These are phyloP conservation scores for Drosophila pandora DNA, from an alignment of 1,140 invertebrate species.

Conservation along the genomic window DNA sequence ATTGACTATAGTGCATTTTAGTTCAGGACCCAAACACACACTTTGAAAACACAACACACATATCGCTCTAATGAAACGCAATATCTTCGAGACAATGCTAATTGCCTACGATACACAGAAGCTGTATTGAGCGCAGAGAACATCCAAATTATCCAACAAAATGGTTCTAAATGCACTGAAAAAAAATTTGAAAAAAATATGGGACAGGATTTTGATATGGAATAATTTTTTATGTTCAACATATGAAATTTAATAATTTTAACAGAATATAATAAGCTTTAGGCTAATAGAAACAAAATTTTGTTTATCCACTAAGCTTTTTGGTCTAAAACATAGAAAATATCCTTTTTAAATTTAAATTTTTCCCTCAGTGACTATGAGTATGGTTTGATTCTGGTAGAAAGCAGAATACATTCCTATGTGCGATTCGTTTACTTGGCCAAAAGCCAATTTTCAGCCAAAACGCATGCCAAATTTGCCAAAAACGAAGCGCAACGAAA, in stretches of 20 bases:
- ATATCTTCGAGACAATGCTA: slow-evolving; percentile 73
- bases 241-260: no score
- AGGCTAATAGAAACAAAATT: no score
- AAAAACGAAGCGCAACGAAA: slow-evolving; percentile 75
- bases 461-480: slow-evolving; percentile 79
- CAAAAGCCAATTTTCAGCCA: slow-evolving; percentile 73
- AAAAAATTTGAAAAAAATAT: not conserved
- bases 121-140: slow-evolving; percentile 26
- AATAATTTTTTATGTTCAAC: no score
- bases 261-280: no score
- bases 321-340: no score
- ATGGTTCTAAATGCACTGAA: not conserved
- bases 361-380: slow-evolving; percentile 1
- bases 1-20: slow-evolving; percentile 50
- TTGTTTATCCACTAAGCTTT: no score
- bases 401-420: slow-evolving; percentile 25
- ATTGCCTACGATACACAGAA: slow-evolving; percentile 50
- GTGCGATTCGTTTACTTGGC: slow-evolving; percentile 62
- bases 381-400: slow-evolving; percentile 1
- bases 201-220: no score
- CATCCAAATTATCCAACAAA: slow-evolving; percentile 34
- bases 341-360: no score
- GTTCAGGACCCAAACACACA: slow-evolving; percentile 1
- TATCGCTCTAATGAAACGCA: slow-evolving; percentile 73
- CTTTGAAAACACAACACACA: slow-evolving; percentile 6